Evolutionary conservation across 2,888 invertebrate species (phyloP), one percentile per base, ranked within the genome.

Genomic region (Agrotis segetum): DNA sequence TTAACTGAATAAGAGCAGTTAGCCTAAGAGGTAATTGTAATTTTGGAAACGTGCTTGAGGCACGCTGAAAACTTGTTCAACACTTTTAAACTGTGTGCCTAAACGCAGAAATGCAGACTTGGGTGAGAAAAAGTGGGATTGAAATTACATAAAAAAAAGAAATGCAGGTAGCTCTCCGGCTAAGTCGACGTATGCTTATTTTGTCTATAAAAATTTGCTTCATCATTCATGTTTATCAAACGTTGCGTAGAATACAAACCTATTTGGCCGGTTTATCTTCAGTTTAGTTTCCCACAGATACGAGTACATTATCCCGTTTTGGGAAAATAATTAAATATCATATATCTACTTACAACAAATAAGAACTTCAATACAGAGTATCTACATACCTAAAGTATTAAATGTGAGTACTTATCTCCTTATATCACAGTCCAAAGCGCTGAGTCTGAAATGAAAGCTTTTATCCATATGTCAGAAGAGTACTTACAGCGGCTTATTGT

Each of bases 401-500:
- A 80, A 73, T 70, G 67, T 40, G 40, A 40, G 40, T 73, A 70
- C 79, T 77, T 86, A 88, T 88, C 85, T 86, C 86, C 88, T 88
- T 90, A 89, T 89, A 87, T 90, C 82, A 88, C 92, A 94, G 94
- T 94, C 93, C 92, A 95, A 95, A 95, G 94, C 94, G 94, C 94
- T 93, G 93, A 93, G 94, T 95, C 95, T 94, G 92, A 96, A 96
- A 96, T 95, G 96, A 96, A 96, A 96, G 96, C 96, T 96, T 96
- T 95, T 95, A 96, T 96, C 95, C 96, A 96, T 96, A 96, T 96
- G 96, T 96, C 94, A 93, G 94, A 92, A 91, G 93, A 95, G 96
- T 96, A 95, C 96, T 96, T 96, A 96, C 95, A 95, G 94, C 95
- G 94, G 96, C 96, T 96, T 96, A 96, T 96, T 96, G 96, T 96